phyloP scores from a whole-genome alignment of 2,888 invertebrate genomes.

The Gastrophysa polygoni region DNA sequence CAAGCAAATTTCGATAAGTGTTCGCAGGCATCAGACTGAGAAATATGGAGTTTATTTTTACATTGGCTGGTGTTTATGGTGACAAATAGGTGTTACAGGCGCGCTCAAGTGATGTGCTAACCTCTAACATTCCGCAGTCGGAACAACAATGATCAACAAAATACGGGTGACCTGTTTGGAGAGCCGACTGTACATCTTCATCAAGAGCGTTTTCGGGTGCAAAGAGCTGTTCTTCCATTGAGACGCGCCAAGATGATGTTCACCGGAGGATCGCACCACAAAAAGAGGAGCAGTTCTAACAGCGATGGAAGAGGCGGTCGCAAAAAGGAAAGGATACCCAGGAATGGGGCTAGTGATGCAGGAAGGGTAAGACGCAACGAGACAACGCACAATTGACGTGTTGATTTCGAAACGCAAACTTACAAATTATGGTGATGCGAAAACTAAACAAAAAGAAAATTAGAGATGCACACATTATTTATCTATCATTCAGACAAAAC shows the following conservation, averaged over 20 bases:
- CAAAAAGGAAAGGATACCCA: slow-evolving; percentile 44
- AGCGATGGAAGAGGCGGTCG: slow-evolving; percentile 47
- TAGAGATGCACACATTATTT: no score
- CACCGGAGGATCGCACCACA: slow-evolving; percentile 69
- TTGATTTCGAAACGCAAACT: no score
- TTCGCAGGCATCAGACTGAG: background rate
- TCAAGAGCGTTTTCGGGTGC: slow-evolving; percentile 10
- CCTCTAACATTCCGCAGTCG: background rate
- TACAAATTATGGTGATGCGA: no score
- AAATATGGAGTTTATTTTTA: slow-evolving; percentile 15
- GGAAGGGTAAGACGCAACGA: slow-evolving; percentile 40
- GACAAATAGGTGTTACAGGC: slow-evolving; percentile 3
- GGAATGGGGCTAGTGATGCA: slow-evolving; percentile 29
- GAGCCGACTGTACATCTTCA: slow-evolving; percentile 4
- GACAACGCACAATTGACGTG: no score
- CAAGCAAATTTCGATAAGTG: slow-evolving; percentile 8
- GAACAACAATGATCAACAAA: slow-evolving; percentile 9
- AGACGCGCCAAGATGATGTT: slow-evolving; percentile 68
- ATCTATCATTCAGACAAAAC: no score
- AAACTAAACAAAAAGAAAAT: no score
- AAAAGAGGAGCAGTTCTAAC: slow-evolving; percentile 58
- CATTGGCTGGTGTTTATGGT: slow-evolving; percentile 3
- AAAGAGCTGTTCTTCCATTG: slow-evolving; percentile 6
- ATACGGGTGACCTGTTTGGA: slow-evolving; percentile 10
- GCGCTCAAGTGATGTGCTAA: slow-evolving; percentile 12